phyloP scores from a whole-genome alignment of 1,140 invertebrate genomes.

The Plodia interpunctella region DNA sequence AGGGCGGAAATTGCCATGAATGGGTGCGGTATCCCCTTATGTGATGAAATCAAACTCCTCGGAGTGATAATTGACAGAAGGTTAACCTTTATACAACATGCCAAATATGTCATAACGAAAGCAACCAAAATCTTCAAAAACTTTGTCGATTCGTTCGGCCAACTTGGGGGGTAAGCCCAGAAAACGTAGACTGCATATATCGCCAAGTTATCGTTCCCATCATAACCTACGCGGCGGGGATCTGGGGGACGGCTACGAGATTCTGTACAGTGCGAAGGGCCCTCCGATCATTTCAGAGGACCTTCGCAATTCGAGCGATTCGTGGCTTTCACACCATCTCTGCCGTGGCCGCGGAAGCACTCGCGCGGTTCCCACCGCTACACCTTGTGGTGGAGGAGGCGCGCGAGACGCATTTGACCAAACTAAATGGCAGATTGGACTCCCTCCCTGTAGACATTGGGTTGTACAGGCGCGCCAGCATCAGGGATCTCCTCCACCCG shows the following conservation, averaged over 20 bases:
- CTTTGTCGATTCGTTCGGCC: no score
- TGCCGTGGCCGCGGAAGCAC: neutral
- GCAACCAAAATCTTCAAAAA: conserved; percentile 3
- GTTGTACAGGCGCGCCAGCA: neutral
- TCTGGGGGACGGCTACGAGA: no score
- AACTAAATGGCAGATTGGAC: no score
- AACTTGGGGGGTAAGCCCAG: no score
- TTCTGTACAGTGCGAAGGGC: neutral
- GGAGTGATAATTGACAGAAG: conserved; percentile 26
- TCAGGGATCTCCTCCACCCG: neutral
- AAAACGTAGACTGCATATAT: no score
- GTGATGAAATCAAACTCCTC: conserved; percentile 16
- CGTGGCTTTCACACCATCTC: conserved; percentile 10
- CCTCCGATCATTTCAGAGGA: neutral
- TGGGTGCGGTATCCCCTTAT: neutral
- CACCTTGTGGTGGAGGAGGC: neutral
- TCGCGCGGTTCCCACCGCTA: neutral
- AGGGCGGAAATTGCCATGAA: neutral
- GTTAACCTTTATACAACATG: conserved; percentile 16
- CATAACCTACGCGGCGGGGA: no score
- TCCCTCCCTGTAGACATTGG: neutral
- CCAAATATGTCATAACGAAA: conserved; percentile 17
- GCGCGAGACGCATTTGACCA: no score
- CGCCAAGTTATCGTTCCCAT: no score
- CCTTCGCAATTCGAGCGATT: conserved; percentile 9